Percentiles rank a stretch among this genome's conserved stretches.
phyloP scores from a whole-genome alignment of 2,797 vertebrate species.

The Pelochelys cantorii region DNA sequence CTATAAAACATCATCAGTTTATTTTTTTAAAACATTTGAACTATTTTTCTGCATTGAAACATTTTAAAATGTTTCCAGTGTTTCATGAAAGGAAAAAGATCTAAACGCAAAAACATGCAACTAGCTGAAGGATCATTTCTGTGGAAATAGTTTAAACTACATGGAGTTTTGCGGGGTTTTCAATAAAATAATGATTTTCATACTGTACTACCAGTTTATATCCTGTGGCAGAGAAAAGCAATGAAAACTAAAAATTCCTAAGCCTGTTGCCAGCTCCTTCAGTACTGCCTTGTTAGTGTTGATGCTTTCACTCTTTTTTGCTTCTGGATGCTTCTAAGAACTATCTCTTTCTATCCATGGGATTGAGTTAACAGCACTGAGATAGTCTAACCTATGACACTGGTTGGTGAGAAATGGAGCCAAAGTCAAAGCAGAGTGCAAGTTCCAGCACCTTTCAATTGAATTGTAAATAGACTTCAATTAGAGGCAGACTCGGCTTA shows the following conservation, averaged over 20 bases:
- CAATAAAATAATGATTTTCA: slow-evolving; percentile 30
- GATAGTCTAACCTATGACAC: not conserved
- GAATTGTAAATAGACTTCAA: not conserved
- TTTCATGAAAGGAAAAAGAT: not conserved
- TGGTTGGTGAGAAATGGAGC: rapidly evolving
- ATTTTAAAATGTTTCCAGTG: not conserved
- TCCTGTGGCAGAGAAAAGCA: rapidly evolving
- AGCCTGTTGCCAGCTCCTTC: not conserved
- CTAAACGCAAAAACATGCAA: not conserved
- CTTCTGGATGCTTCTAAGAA: not conserved
- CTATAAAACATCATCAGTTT: slow-evolving; percentile 20
- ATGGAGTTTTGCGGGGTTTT: not conserved
- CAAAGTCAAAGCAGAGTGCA: not conserved
- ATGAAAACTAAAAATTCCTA: rapidly evolving
- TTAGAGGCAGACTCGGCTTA: not conserved
- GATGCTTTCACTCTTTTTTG: not conserved
- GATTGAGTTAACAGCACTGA: not conserved
- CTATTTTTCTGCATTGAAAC: not conserved
- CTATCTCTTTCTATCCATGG: not conserved
- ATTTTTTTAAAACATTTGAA: slow-evolving; percentile 24
- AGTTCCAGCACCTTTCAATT: not conserved
- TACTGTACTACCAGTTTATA: not conserved
- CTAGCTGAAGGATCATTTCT: not conserved
- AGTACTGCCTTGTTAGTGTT: not conserved
- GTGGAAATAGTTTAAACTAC: not conserved